Conservation (phyloP, 2,797 vertebrate genomes). For the Mormyrops attenuatus region DNA sequence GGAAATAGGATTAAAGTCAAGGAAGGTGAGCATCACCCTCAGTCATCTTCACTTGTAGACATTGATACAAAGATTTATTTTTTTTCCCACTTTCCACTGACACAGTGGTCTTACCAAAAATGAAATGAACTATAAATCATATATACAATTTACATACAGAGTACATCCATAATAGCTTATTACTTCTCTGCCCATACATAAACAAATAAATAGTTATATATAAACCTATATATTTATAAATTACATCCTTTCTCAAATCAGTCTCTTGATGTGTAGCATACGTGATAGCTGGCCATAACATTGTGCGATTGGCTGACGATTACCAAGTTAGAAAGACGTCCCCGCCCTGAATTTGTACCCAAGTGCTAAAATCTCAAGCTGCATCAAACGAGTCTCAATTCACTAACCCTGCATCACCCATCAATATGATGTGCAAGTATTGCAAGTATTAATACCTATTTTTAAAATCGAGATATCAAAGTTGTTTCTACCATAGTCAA, state of each 20-base stretch:
- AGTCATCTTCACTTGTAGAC: neutral
- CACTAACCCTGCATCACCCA: neutral
- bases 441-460: neutral
- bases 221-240: neutral
- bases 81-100: neutral
- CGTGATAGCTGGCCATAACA: neutral
- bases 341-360: neutral
- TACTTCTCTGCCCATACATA: neutral
- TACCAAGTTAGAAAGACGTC: neutral
- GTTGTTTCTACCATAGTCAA: neutral
- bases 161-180: neutral
- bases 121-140: neutral
- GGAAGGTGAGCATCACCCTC: conserved; percentile 55
- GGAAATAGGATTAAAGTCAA: conserved; percentile 66
- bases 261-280: too few species aligned
- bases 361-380: neutral
- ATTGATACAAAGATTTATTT: neutral
- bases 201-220: neutral
- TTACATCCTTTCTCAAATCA: neutral
- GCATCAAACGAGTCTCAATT: neutral
- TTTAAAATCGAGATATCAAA: neutral
- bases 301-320: neutral
- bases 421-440: neutral
- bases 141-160: neutral
- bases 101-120: neutral